Conservation (phyloP, 2,888 invertebrate species). For the Hydrotaea diabolus region DNA sequence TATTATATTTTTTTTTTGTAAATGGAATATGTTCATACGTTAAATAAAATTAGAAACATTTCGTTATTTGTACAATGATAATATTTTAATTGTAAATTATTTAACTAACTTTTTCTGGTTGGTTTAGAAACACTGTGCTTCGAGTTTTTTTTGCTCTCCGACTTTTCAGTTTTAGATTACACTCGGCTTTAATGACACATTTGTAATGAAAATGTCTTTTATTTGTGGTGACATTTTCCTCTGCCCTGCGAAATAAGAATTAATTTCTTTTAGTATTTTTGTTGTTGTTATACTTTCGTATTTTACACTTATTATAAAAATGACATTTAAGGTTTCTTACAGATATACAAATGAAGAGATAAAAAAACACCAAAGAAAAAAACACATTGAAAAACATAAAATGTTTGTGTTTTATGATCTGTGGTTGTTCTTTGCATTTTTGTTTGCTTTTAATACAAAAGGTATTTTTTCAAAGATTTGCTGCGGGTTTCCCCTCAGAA, state of each 20-base stretch:
- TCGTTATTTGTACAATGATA: no score
- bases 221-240: not conserved
- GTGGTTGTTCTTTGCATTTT: not conserved
- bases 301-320: slow-evolving; percentile 14
- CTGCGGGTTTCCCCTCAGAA: not conserved
- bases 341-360: slow-evolving; percentile 2
- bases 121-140: not conserved
- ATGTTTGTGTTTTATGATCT: not conserved
- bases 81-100: no score
- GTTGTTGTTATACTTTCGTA: not conserved
- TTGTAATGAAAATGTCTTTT: not conserved
- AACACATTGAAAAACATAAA: slow-evolving; percentile 4
- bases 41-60: no score
- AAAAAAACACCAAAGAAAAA: not conserved
- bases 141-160: not conserved
- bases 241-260: not conserved
- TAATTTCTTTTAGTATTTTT: not conserved
- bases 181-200: not conserved
- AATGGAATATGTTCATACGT: no score
- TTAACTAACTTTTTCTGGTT: no score
- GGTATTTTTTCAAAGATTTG: not conserved
- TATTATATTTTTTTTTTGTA: no score
- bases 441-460: not conserved
- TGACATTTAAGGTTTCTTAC: slow-evolving; percentile 17
- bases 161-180: not conserved